These are phyloP conservation scores for Acanthiza pusilla DNA, from an alignment of 2,797 vertebrate genomes.

Conservation along the genomic window DNA sequence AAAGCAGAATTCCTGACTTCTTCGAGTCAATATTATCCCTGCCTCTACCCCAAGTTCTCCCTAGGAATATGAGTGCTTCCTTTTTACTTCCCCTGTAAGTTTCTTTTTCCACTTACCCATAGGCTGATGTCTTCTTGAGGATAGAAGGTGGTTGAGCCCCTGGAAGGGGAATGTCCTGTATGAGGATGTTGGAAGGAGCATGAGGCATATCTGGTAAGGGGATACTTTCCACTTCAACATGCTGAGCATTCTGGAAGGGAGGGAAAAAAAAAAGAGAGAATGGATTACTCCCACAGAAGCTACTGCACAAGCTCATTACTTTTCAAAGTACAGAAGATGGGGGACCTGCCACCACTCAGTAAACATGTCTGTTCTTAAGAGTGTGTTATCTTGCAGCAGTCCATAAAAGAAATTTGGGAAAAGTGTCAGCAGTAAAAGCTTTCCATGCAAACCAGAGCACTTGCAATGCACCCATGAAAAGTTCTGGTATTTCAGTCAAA, in stretches of 20 bases:
- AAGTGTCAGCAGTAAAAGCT: not conserved
- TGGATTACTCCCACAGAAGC: not conserved
- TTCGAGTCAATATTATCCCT: not conserved
- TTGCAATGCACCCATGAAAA: not conserved
- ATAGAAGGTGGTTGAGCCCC: conserved; percentile 97
- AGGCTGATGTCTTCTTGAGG: conserved; percentile 89
- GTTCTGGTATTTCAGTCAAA: not conserved
- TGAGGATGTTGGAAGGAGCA: conserved; percentile 95
- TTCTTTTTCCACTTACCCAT: conserved; percentile 77
- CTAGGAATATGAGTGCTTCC: not conserved
- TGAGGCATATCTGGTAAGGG: conserved; percentile 99
- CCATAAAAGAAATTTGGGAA: not conserved
- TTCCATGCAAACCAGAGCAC: not conserved
- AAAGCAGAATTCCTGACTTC: not conserved
- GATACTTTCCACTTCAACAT: conserved; percentile 97
- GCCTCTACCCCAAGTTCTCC: not conserved
- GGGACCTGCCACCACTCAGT: not conserved
- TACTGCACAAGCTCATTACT: not conserved
- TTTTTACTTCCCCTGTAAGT: not conserved
- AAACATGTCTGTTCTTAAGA: not conserved
- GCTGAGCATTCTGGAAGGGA: conserved; percentile 87
- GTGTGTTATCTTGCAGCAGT: not conserved
- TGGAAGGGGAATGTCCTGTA: conserved; percentile 96
- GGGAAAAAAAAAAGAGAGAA: not conserved
- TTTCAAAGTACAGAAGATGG: not conserved